Percentiles rank a stretch among this genome's conserved stretches.
Conservation (phyloP, 2,888 invertebrate species). For the Neoaliturus tenellus region DNA sequence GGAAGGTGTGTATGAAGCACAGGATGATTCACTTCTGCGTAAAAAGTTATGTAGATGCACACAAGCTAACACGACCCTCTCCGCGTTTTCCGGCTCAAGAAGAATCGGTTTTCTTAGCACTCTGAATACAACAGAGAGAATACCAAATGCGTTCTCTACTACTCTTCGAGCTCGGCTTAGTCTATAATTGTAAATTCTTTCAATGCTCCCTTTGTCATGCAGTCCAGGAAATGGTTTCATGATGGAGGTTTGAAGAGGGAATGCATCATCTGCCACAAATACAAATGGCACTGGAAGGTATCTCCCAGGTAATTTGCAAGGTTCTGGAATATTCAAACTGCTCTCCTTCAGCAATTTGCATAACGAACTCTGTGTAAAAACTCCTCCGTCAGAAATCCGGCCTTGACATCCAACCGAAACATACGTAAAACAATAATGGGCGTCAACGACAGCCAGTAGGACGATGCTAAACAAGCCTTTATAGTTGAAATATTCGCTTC, state of each 20-base stretch:
- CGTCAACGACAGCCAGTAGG: slow-evolving; percentile 70
- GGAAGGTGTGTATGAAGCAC: slow-evolving; percentile 39
- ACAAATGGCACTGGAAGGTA: slow-evolving; percentile 23
- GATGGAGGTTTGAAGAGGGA: slow-evolving; percentile 25
- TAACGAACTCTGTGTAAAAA: slow-evolving; percentile 61
- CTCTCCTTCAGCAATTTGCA: background rate
- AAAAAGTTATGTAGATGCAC: slow-evolving; percentile 66
- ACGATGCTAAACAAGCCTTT: slow-evolving; percentile 60
- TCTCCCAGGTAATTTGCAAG: slow-evolving; percentile 29
- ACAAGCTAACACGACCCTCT: slow-evolving; percentile 63
- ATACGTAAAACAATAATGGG: slow-evolving; percentile 69
- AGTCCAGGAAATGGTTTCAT: slow-evolving; percentile 65
- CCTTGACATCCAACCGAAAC: slow-evolving; percentile 70
- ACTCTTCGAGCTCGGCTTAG: slow-evolving; percentile 65
- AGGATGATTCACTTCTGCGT: slow-evolving; percentile 61
- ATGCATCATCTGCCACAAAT: slow-evolving; percentile 25
- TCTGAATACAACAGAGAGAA: slow-evolving; percentile 62
- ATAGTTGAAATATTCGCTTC: slow-evolving; percentile 28
- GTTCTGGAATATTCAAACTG: background rate
- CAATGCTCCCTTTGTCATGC: slow-evolving; percentile 59
- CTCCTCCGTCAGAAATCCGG: slow-evolving; percentile 57
- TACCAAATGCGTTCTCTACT: slow-evolving; percentile 67
- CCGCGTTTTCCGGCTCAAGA: slow-evolving; percentile 64
- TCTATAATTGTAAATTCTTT: slow-evolving; percentile 68
- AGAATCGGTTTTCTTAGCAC: slow-evolving; percentile 65